A percentile compares a stretch with the other conserved stretches of the same genome.
phyloP scores from a whole-genome alignment of 2,888 invertebrate genomes.

The Synergus gifuensis region DNA sequence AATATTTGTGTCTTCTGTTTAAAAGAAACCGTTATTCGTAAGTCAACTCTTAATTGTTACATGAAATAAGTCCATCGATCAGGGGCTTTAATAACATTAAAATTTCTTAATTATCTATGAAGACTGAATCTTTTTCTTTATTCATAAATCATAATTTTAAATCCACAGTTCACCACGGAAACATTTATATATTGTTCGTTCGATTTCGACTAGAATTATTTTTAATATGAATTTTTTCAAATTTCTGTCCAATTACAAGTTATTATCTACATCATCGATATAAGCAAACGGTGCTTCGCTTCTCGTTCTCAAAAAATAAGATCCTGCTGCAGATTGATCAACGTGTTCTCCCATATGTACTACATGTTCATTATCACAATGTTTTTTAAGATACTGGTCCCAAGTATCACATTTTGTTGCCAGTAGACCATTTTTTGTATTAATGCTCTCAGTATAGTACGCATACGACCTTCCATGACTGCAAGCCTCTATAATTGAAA shows the following conservation, averaged over 20 bases:
- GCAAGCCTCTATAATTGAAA: slow-evolving; percentile 76
- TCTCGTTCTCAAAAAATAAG: slow-evolving; percentile 71
- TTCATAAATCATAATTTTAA: not conserved
- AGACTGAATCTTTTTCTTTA: no score
- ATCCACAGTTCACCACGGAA: not conserved
- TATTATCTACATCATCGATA: slow-evolving; percentile 55
- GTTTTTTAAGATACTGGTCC: slow-evolving; percentile 68
- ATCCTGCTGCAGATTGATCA: slow-evolving; percentile 66
- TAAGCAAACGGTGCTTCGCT: slow-evolving; percentile 70
- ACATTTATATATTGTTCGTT: not conserved
- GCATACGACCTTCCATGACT: slow-evolving; percentile 77
- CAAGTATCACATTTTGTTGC: slow-evolving; percentile 75
- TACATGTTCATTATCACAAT: slow-evolving; percentile 61
- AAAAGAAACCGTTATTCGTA: not conserved
- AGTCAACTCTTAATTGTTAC: not conserved
- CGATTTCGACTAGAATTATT: not conserved
- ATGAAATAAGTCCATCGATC: not conserved
- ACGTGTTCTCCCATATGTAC: slow-evolving; percentile 73
- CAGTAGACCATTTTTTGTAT: slow-evolving; percentile 67
- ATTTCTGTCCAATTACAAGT: not conserved
- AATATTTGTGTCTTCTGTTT: not conserved
- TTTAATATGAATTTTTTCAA: not conserved
- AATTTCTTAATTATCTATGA: no score
- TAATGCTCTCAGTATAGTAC: slow-evolving; percentile 79
- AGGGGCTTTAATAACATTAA: not conserved